Evolutionary conservation across 1,140 invertebrate species (phyloP).

Genomic region (Calephelis virginiensis): DNA sequence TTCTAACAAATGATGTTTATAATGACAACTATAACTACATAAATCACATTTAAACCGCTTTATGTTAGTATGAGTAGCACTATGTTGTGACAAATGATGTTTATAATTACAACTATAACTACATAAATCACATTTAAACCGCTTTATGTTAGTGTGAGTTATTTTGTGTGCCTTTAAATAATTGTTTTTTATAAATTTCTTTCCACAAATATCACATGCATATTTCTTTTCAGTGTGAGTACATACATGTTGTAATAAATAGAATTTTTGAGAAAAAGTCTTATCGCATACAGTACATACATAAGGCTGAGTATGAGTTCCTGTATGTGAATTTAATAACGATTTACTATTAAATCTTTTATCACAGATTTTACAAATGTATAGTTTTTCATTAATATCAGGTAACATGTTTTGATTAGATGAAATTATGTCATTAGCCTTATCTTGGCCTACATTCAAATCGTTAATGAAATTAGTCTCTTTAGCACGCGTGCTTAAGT

Average conservation of each 20-base stretch:
- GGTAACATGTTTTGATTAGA: not conserved
- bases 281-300: too few species aligned
- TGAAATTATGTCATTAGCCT: not conserved
- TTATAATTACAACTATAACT: not conserved
- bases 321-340: too few species aligned
- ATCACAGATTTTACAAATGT: too few species aligned
- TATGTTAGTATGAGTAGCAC: not conserved
- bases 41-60: not conserved
- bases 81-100: not conserved
- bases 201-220: not conserved
- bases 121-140: slow-evolving; percentile 7
- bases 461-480: too few species aligned
- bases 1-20: not conserved
- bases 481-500: too few species aligned
- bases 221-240: too few species aligned
- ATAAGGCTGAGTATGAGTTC: too few species aligned
- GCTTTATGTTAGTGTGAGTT: not conserved
- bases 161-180: not conserved
- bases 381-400: not conserved
- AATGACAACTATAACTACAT: too few species aligned
- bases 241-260: too few species aligned
- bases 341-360: too few species aligned
- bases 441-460: not conserved
- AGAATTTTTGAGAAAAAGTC: too few species aligned
- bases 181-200: not conserved